Evolutionary conservation across 92 coral and sea anemone species (phyloP).

Genomic region (Epizoanthus scotinus): DNA sequence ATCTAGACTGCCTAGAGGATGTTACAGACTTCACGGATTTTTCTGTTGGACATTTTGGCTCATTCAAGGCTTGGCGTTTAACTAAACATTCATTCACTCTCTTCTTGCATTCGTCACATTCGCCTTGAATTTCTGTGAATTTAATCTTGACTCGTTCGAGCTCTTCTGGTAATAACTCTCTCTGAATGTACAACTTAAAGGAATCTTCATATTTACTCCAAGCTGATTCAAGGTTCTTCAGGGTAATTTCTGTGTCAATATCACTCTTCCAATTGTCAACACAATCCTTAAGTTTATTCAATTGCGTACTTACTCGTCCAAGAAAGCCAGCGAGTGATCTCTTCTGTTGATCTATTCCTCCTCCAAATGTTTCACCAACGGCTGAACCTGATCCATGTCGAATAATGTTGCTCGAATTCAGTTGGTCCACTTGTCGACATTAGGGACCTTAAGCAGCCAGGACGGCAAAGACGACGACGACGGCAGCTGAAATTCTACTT

Average conservation of each 20-base stretch:
- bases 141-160: conserved; percentile 19
- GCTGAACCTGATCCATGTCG: conserved; percentile 25
- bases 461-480: no score
- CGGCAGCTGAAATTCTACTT: no score
- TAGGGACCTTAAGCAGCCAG: no score
- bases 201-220: conserved; percentile 20
- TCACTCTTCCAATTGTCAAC: conserved; percentile 6
- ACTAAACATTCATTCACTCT: not conserved
- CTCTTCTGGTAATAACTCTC: conserved; percentile 15
- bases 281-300: conserved; percentile 16
- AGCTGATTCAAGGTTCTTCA: not conserved
- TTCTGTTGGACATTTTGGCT: conserved; percentile 8
- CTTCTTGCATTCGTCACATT: not conserved
- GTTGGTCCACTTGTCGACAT: no score
- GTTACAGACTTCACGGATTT: conserved; percentile 13
- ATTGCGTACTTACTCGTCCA: conserved; percentile 39
- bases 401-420: conserved; percentile 2
- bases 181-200: not conserved
- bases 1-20: conserved; percentile 28
- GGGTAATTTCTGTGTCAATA: conserved; percentile 3
- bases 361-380: conserved; percentile 37
- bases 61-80: conserved; percentile 16
- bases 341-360: conserved; percentile 14
- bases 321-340: conserved; percentile 45
- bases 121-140: not conserved